Base-by-base conservation (phyloP, 2,888 invertebrate genomes). In the Sarcophaga rosellei region DNA sequence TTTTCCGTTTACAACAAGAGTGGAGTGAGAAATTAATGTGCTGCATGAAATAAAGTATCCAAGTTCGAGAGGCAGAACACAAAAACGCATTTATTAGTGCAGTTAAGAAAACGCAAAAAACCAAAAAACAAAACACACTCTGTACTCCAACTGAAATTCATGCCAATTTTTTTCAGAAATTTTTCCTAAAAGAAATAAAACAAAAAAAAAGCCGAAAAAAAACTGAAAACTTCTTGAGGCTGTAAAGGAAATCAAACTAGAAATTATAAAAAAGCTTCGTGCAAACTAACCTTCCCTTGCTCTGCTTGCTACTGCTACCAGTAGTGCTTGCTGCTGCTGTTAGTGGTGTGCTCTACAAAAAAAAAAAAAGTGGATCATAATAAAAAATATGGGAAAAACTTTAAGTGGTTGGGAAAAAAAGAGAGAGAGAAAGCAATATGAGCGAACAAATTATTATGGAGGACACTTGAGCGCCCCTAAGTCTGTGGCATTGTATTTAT, bases 401-500 rank as follows among this genome's bases (percentile, higher is more conserved):
- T 75, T 70, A 65, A 86, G 81, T 78, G 74, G 74, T 78, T 45
- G 47, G 15, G 59, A 83, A 21, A 66, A 70, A 68, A 68, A 76
- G 47, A 35, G 53, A 57, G 25, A 75, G 6, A 73, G 59, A 77
- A 59, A 69, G 35, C 53, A 57, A 74, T 62, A 53, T 12, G 47
- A 78, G 63, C 68, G 47, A 44, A 62, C 68, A 81, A 86, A 86
- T 81, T 77, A 75, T 84, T 81, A 87, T 81, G 78, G 81, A 88
- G 86, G 76, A 80, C 81, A 86, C 84, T 86, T 74, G 62, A 84
- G 84, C 87, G 87, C 72, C 86, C 23, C 74, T 84, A 79, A 88
- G 87, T 88, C 87, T 88, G 70, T 84, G 86, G 65, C 73, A 79
- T 78, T 81, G 86, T 86, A 88, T 88, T 86, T 88, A 88, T 88